Percentiles rank a stretch among this genome's conserved stretches.
These are phyloP conservation scores for Scomber colias DNA, from an alignment of 2,113 vertebrate species.

Conservation along the genomic window DNA sequence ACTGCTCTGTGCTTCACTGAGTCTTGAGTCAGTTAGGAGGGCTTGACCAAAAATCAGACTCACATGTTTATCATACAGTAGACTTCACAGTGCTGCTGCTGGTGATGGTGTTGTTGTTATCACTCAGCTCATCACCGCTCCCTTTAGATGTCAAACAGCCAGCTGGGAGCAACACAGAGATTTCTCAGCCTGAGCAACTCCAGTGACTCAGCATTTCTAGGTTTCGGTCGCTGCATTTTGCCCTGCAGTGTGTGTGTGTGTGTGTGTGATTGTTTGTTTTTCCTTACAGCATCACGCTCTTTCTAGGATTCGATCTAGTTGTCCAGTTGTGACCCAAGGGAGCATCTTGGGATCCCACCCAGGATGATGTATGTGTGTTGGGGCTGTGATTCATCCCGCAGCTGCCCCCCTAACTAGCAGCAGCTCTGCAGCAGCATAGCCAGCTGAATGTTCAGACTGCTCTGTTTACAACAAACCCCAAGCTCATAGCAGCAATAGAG, in stretches of 20 bases:
- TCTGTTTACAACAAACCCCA: conserved; percentile 56
- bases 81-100: conserved; percentile 17
- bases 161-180: conserved; percentile 43
- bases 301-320: conserved; percentile 19
- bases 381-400: conserved; percentile 69
- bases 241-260: not conserved
- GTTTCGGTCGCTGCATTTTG: conserved; percentile 29
- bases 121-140: conserved; percentile 55
- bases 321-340: conserved; percentile 49
- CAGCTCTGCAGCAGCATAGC: conserved; percentile 43
- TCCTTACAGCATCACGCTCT: conserved; percentile 30
- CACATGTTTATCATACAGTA: conserved; percentile 64
- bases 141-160: conserved; percentile 45
- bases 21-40: conserved; percentile 52
- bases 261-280: conserved; percentile 10
- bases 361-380: conserved; percentile 49
- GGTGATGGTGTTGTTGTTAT: conserved; percentile 65
- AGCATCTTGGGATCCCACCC: conserved; percentile 57
- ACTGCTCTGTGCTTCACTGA: conserved; percentile 41
- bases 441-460: conserved; percentile 32
- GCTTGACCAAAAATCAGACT: conserved; percentile 58
- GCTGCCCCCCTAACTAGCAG: conserved; percentile 61
- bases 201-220: conserved; percentile 68
- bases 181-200: conserved; percentile 15
- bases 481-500: conserved; percentile 36